phyloP scores from a whole-genome alignment of 2,113 vertebrate genomes.

The Rhineura floridana region DNA sequence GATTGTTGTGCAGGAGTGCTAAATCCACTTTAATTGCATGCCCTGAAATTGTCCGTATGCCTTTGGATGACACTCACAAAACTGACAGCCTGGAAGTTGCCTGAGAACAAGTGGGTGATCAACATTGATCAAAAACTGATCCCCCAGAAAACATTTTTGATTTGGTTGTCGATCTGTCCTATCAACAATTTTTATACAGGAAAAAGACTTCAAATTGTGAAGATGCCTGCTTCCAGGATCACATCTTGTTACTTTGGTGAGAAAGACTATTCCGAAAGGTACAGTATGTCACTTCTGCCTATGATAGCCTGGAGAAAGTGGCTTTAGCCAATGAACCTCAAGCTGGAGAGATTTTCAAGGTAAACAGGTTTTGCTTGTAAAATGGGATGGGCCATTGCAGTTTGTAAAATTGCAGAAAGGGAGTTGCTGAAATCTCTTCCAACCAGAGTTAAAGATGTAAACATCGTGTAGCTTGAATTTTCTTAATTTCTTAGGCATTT shows the following conservation, averaged over 20 bases:
- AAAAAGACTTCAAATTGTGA: slow-evolving; percentile 79
- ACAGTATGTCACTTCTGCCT: slow-evolving; percentile 87
- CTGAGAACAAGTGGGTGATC: not conserved
- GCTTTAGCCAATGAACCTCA: slow-evolving; percentile 75
- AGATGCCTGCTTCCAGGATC: slow-evolving; percentile 79
- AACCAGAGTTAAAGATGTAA: not conserved
- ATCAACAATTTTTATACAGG: slow-evolving; percentile 66
- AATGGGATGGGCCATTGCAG: too few relatives aligned
- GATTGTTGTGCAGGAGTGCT: too few relatives aligned
- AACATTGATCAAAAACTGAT: not conserved
- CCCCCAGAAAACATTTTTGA: not conserved
- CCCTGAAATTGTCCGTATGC: too few relatives aligned
- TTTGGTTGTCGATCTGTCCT: not conserved
- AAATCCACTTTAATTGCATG: too few relatives aligned
- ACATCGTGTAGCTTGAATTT: not conserved
- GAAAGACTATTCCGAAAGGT: slow-evolving; percentile 83
- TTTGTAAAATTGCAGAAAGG: not conserved
- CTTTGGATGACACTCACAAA: too few relatives aligned
- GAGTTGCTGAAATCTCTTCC: not conserved
- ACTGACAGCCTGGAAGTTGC: too few relatives aligned
- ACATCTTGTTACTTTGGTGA: slow-evolving; percentile 91
- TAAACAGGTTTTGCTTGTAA: slow-evolving; percentile 45
- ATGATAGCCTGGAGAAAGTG: slow-evolving; percentile 74
- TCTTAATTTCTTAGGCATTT: not conserved
- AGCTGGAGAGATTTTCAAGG: slow-evolving; percentile 85